Evolutionary conservation across 2,113 vertebrate species (phyloP), one percentile per base, ranked within the genome.

Genomic region (Saimiri boliviensis): DNA sequence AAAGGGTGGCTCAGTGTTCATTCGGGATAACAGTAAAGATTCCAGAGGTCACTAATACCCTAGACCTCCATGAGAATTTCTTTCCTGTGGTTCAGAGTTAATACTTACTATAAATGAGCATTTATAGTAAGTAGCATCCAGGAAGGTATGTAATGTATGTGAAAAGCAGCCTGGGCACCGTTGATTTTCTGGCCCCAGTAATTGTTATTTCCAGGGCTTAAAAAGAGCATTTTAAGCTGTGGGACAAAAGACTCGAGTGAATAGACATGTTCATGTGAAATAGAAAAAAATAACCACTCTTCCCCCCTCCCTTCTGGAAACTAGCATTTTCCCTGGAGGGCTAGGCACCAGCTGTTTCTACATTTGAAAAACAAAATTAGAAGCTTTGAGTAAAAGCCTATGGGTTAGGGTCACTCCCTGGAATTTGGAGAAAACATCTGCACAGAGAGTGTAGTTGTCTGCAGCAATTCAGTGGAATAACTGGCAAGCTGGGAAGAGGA

Each of bases 381-480:
- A 79, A 80, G 35, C 47, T 91, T 96, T 95, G 80, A 76, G 49
- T 81, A 70, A 86, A 93, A 95, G 42, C 49, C 30, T 92, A 0
- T 84, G 86, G 27, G 45, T 92, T 94, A 84, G 89, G 77, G 27
- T 95, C 76, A 94, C n/a, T 89, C 52, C 49, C 96, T 91, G 56
- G 86, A 94, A 94, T 92, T 91, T 88, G 49, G 91, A 93, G 54
- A 47, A 94, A 86, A 77, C 63, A 56, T 89, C 74, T 93, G 81
- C 47, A 56, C 11, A 83, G 56, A 40, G 23, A 77, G 20, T 74
- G 6, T 71, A 73, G 42, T 74, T 86, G 45, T 40, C 14, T 73
- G 35, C 35, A 84, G 79, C 37, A 82, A 0, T 86, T 96, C 70
- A 47, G 8, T 77, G 63, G 54, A 83, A 0, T 77, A 79, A 89